A percentile compares a stretch with the other conserved stretches of the same genome.
phyloP scores from a whole-genome alignment of 1,140 invertebrate species.

The Cataglyphis hispanica region DNA sequence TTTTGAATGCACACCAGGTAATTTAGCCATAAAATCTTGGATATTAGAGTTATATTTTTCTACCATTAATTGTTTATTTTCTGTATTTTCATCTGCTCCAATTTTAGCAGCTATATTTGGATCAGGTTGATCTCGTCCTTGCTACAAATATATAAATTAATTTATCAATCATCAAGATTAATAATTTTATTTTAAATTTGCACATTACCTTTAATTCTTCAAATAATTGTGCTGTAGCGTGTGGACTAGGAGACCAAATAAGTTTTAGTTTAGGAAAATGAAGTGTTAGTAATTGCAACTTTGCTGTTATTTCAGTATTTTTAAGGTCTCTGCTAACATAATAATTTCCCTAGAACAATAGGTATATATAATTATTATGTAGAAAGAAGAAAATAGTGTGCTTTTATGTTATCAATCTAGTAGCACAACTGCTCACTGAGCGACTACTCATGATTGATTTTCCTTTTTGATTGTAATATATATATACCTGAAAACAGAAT shows the following conservation, averaged over 20 bases:
- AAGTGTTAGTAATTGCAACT: slow-evolving; percentile 96
- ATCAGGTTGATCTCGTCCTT: slow-evolving; percentile 93
- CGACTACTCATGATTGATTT: no score
- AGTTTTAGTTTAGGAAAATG: slow-evolving; percentile 97
- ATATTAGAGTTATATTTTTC: slow-evolving; percentile 92
- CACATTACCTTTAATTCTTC: slow-evolving; percentile 92
- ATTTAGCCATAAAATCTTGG: slow-evolving; percentile 95
- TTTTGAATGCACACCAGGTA: slow-evolving; percentile 96
- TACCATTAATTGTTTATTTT: slow-evolving; percentile 86
- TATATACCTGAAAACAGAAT: slow-evolving; percentile 93
- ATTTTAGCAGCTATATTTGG: slow-evolving; percentile 89
- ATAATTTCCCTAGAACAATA: slow-evolving; percentile 90
- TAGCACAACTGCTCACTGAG: no score
- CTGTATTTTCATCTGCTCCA: slow-evolving; percentile 88
- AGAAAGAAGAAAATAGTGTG: not conserved
- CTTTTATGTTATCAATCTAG: not conserved
- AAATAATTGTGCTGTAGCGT: slow-evolving; percentile 98
- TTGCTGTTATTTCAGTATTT: slow-evolving; percentile 92
- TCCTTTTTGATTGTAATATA: not conserved
- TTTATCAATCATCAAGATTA: slow-evolving; percentile 11
- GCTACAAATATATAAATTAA: slow-evolving; percentile 84
- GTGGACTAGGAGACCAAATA: slow-evolving; percentile 98
- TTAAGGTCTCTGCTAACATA: slow-evolving; percentile 92
- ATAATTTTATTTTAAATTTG: slow-evolving; percentile 9
- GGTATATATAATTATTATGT: not conserved